Evolutionary conservation across 2,113 vertebrate genomes (phyloP).

Genomic region (Ctenomys sociabilis): DNA sequence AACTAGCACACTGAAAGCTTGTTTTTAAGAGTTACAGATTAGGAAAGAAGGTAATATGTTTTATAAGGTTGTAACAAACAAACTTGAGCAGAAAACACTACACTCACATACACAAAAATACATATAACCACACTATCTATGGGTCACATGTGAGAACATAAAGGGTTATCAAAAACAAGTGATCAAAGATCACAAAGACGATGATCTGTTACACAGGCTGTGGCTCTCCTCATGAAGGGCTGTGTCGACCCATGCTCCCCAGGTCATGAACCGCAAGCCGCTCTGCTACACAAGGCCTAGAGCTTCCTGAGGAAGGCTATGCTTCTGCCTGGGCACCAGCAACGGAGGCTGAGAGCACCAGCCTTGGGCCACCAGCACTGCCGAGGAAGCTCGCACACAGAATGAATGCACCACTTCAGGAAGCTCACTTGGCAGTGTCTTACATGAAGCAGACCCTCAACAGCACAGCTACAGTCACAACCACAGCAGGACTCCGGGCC

Average conservation of each 20-base stretch:
- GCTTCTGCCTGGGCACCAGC: too few relatives aligned
- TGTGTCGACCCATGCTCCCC: neutral
- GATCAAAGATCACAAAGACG: neutral
- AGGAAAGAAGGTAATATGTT: neutral
- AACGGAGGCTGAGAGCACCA: too few relatives aligned
- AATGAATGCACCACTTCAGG: neutral
- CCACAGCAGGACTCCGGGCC: neutral
- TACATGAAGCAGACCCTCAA: neutral
- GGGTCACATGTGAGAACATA: neutral
- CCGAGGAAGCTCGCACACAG: neutral
- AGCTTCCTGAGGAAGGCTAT: neutral
- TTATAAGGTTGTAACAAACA: neutral
- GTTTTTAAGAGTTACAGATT: neutral
- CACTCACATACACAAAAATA: neutral
- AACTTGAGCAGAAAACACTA: neutral
- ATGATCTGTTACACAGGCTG: neutral
- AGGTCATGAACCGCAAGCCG: neutral
- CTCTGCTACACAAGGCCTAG: neutral
- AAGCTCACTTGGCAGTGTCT: neutral
- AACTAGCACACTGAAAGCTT: neutral
- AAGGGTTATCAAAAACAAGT: neutral
- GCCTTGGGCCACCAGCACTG: too few relatives aligned
- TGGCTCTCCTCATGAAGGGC: neutral
- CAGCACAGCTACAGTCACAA: too few relatives aligned
- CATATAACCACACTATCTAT: accelerated